Evolutionary conservation across 2,113 vertebrate species (phyloP), one percentile per base, ranked within the genome.

Genomic region (Sturnus vulgaris): DNA sequence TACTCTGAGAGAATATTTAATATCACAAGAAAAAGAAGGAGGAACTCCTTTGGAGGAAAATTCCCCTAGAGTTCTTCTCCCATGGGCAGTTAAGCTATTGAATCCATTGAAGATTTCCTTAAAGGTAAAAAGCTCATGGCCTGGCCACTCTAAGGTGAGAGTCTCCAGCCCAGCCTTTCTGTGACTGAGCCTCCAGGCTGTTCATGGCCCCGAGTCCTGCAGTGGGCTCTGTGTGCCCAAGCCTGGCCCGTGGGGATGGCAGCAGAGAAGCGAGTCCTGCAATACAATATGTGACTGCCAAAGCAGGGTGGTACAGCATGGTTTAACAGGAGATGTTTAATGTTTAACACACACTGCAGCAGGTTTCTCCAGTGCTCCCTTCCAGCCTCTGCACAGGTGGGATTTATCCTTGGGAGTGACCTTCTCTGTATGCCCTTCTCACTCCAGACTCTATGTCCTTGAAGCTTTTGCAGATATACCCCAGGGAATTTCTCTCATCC

Each of bases 241-340:
- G 35, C 9, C 44, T 66, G 52, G 25, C 11, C 68, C 0, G 0
- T 33, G 12, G 18, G 6, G 4, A 27, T 10, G 8, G 10, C 23
- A 20, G 23, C 39, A 66, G 56, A 78, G 31, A 61, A 61, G 4
- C 39, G 22, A 47, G 7, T 23, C 47, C n/a, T 53, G 46, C 21
- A 49, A 3, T 5, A 25, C 46, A 15, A 27, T 24, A 5, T 5
- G 16, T 10, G 27, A 25, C 13, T 56, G 15, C 11, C 72, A 77
- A 66, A 84, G 49, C 59, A 35, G 10, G 0, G 1, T 15, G 27
- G 11, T 2, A 35, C 12, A 12, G 39, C 5, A 4, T 6, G 11
- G 28, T 37, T 53, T 27, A 35, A 12, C 28, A 49, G 21, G 37
- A 77, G 20, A 31, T 40, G 25, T 9, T 59, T 23, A 17, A 31